Percentiles rank a stretch among this genome's conserved stretches.
These are phyloP conservation scores for Ricordea florida DNA, from an alignment of 92 coral and sea anemone genomes.

Conservation along the genomic window DNA sequence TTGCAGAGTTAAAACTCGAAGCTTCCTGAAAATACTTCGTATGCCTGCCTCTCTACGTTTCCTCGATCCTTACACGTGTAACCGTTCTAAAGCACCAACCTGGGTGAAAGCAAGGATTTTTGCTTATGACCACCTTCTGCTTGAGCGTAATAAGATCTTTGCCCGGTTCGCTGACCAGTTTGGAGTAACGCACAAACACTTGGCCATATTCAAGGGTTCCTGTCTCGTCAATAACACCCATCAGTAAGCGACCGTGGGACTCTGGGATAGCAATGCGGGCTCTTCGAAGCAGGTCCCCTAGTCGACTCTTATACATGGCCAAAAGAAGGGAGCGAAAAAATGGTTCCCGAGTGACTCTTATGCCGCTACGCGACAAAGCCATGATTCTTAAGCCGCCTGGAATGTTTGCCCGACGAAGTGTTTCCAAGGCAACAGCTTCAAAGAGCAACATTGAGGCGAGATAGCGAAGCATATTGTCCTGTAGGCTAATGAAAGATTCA, in stretches of 20 bases:
- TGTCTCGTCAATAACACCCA: conserved; percentile 84
- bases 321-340: conserved; percentile 85
- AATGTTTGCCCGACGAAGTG: conserved; percentile 58
- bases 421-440: conserved; percentile 73
- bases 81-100: conserved; percentile 57
- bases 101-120: conserved; percentile 95
- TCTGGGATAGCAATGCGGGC: conserved; percentile 95
- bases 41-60: too few relatives aligned
- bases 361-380: conserved; percentile 78
- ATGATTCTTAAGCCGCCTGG: conserved; percentile 76
- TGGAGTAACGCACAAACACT: conserved; percentile 90
- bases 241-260: conserved; percentile 82
- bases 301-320: conserved; percentile 86
- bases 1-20: too few relatives aligned
- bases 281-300: conserved; percentile 77
- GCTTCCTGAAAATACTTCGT: too few relatives aligned
- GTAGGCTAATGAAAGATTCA: conserved; percentile 74
- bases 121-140: conserved; percentile 88
- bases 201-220: conserved; percentile 79
- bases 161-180: conserved; percentile 64
- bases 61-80: too few relatives aligned
- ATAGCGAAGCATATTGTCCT: conserved; percentile 89
- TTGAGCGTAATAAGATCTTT: conserved; percentile 59
- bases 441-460: conserved; percentile 89
- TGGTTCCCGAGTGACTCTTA: conserved; percentile 87